A percentile compares a stretch with the other conserved stretches of the same genome.
Conservation (phyloP, 2,113 vertebrate species). For the Coptodon bakossiorum region DNA sequence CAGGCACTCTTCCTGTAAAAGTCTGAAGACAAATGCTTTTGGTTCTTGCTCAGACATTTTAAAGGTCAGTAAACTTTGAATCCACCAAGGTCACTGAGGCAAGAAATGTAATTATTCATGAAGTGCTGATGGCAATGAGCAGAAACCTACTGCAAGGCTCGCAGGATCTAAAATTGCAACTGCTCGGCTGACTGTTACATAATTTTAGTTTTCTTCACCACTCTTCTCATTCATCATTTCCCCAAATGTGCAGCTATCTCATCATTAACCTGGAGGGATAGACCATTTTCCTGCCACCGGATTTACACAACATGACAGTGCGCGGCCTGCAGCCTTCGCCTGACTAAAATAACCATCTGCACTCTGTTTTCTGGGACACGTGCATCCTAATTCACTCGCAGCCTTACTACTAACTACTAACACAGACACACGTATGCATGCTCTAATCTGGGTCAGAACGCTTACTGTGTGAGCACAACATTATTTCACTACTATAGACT, state of each 20-base stretch:
- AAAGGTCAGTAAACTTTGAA: constrained; percentile 47
- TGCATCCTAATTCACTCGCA: constrained; percentile 5
- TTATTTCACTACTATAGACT: background rate
- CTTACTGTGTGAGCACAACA: background rate
- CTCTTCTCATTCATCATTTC: constrained; percentile 14
- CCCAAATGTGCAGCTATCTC: constrained; percentile 3
- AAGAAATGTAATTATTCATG: constrained; percentile 40
- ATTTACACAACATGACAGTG: constrained; percentile 37
- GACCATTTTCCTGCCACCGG: background rate
- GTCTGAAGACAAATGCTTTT: background rate
- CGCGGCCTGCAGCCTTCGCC: constrained; percentile 19
- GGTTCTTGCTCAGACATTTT: constrained; percentile 26
- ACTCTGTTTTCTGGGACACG: constrained; percentile 13
- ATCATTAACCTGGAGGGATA: constrained; percentile 8
- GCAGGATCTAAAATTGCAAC: background rate
- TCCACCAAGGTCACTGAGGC: constrained; percentile 26
- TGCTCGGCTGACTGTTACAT: background rate
- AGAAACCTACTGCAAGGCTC: background rate
- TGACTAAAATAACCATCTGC: constrained; percentile 44
- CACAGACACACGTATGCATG: background rate
- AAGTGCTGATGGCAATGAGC: constrained; percentile 14
- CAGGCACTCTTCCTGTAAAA: background rate
- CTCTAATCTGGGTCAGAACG: constrained; percentile 26
- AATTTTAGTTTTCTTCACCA: background rate
- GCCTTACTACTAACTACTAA: background rate